Evolutionary conservation across 2,888 invertebrate species (phyloP).

Genomic region (Disparrhopalites patrizii): DNA sequence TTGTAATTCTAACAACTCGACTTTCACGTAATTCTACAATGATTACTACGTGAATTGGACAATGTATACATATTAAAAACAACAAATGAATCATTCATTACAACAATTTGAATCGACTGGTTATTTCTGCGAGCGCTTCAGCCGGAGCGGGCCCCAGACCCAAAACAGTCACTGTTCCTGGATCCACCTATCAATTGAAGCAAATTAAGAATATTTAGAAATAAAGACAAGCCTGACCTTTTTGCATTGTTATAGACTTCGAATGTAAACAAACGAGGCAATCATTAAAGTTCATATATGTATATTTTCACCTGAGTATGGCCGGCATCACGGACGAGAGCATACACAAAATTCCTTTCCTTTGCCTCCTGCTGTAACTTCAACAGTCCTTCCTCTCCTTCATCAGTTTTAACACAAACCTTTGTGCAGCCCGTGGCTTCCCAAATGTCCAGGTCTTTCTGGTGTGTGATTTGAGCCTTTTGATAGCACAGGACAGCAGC

Average conservation of each 20-base stretch:
- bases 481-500: conserved; percentile 86
- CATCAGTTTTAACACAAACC: conserved; percentile 70
- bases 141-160: conserved; percentile 88
- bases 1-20: no score
- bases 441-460: conserved; percentile 64
- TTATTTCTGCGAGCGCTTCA: conserved; percentile 70
- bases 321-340: conserved; percentile 83
- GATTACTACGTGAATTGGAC: no score
- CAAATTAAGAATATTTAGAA: background rate
- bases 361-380: conserved; percentile 67
- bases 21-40: no score
- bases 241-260: background rate
- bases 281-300: no score
- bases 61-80: no score
- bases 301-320: conserved; percentile 58
- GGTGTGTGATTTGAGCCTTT: conserved; percentile 61
- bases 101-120: conserved; percentile 81
- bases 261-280: conserved; percentile 3
- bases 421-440: conserved; percentile 76
- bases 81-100: conserved; percentile 51
- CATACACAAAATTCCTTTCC: conserved; percentile 65
- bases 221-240: background rate
- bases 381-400: conserved; percentile 69
- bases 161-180: conserved; percentile 82
- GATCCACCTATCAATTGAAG: conserved; percentile 64